These are phyloP conservation scores for Aethina tumida DNA, from an alignment of 1,140 invertebrate species.

Conservation along the genomic window DNA sequence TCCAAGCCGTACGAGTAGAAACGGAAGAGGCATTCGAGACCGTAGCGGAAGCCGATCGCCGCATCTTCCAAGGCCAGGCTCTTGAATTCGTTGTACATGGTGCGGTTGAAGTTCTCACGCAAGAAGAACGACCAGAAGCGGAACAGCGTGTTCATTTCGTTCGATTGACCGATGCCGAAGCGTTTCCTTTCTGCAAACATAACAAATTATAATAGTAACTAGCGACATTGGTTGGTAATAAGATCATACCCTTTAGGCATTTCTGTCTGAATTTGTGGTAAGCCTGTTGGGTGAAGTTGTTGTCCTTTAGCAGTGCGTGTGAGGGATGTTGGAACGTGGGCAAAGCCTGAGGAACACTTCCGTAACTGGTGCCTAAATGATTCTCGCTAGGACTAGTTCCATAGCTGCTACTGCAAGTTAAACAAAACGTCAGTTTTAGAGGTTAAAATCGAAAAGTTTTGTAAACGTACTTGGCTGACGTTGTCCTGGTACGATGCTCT, in stretches of 20 bases:
- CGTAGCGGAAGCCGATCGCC: conserved; percentile 78
- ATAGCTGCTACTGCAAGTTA: conserved; percentile 42
- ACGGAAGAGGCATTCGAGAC: conserved; percentile 94
- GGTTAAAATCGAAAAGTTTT: background rate
- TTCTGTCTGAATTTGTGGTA: conserved; percentile 91
- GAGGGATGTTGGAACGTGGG: conserved; percentile 93
- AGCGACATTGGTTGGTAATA: background rate
- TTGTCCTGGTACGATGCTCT: conserved; percentile 67
- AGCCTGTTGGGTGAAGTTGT: conserved; percentile 94
- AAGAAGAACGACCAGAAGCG: conserved; percentile 99
- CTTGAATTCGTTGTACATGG: conserved; percentile 97
- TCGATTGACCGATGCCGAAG: conserved; percentile 84
- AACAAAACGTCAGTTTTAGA: conserved; percentile 6
- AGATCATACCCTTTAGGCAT: conserved; percentile 73
- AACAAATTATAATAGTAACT: conserved; percentile 10
- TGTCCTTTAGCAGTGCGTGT: conserved; percentile 90
- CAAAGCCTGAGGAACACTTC: conserved; percentile 69
- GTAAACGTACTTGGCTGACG: conserved; percentile 51
- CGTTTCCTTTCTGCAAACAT: conserved; percentile 70
- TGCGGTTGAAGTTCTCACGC: conserved; percentile 94
- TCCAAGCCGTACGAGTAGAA: conserved; percentile 98
- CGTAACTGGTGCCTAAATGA: conserved; percentile 53
- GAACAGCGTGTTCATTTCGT: conserved; percentile 96
- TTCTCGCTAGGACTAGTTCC: conserved; percentile 60
- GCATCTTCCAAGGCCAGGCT: conserved; percentile 88